A percentile compares a stretch with the other conserved stretches of the same genome.
Conservation (phyloP, 2,113 vertebrate genomes). For the Alethe diademata region DNA sequence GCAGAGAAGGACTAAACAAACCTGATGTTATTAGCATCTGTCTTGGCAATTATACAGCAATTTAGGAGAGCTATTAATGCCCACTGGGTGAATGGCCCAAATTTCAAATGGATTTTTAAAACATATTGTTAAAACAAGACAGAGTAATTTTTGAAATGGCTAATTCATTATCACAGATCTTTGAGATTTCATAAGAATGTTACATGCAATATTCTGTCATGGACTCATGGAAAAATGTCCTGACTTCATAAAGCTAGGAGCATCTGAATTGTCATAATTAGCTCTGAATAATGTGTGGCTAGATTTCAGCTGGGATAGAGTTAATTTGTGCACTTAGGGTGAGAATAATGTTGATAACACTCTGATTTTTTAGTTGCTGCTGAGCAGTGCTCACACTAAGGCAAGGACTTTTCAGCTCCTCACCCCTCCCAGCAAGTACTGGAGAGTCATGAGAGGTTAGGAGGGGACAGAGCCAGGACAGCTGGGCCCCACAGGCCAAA, state of each 20-base stretch:
- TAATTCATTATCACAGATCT: neutral
- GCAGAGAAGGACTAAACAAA: neutral
- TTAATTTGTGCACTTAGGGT: neutral
- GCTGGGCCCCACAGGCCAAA: neutral
- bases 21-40: neutral
- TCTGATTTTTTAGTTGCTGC: neutral
- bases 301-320: neutral
- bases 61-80: constrained; percentile 24
- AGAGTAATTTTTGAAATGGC: neutral
- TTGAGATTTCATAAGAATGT: neutral
- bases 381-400: neutral
- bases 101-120: constrained; percentile 7
- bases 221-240: neutral
- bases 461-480: neutral
- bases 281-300: neutral
- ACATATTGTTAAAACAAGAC: neutral
- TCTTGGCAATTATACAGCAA: constrained; percentile 36
- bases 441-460: too few species aligned
- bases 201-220: neutral
- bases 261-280: neutral
- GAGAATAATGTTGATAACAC: neutral
- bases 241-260: neutral
- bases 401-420: neutral
- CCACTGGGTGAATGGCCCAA: neutral
- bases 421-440: neutral